phyloP scores from a whole-genome alignment of 2,888 invertebrate species.

The Leucophora obtusa region DNA sequence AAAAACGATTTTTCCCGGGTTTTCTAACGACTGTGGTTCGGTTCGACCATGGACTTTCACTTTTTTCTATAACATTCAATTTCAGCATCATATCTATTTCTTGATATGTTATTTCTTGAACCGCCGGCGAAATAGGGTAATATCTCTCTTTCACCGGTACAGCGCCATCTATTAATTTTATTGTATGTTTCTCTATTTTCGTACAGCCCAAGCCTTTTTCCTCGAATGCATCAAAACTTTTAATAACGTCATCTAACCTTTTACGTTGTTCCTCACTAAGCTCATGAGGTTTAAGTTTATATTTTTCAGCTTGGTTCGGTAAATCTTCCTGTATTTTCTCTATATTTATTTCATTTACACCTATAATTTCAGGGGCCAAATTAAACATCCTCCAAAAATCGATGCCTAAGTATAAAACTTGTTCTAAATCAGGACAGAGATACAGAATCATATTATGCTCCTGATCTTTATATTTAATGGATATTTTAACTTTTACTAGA shows the following conservation, averaged over 20 bases:
- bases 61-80: slow-evolving; percentile 15
- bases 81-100: slow-evolving; percentile 18
- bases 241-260: background rate
- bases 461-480: slow-evolving; percentile 23
- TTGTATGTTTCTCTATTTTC: too few relatives aligned
- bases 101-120: too few relatives aligned
- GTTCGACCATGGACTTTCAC: slow-evolving; percentile 23
- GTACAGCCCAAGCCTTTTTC: too few relatives aligned
- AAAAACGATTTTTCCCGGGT: too few relatives aligned
- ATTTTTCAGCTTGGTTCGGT: background rate
- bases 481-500: slow-evolving; percentile 25
- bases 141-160: too few relatives aligned
- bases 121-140: too few relatives aligned
- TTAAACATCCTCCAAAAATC: too few relatives aligned
- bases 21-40: slow-evolving; percentile 9
- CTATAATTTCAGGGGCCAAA: too few relatives aligned
- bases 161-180: too few relatives aligned
- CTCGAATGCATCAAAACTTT: background rate
- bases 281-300: background rate
- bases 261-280: background rate
- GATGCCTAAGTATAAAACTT: too few relatives aligned
- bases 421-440: slow-evolving; percentile 33
- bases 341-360: too few relatives aligned
- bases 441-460: background rate
- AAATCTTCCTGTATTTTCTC: background rate